Evolutionary conservation across 2,113 vertebrate genomes (phyloP).

Genomic region (Syrrhaptes paradoxus): DNA sequence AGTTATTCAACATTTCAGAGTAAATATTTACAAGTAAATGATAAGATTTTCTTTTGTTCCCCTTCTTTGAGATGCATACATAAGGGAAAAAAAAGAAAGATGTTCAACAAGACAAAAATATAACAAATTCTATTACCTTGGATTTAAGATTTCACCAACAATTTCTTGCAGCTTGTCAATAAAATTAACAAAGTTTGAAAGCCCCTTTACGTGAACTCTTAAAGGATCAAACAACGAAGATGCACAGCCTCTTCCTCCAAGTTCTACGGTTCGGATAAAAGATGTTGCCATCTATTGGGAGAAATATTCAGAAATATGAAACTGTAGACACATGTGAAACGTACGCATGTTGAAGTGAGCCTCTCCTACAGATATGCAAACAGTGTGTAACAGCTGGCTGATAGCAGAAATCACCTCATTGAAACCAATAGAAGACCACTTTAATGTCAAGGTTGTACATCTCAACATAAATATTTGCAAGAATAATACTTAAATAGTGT

Average conservation of each 20-base stretch:
- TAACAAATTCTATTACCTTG: constrained; percentile 80
- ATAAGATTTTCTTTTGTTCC: neutral
- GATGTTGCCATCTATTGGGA: constrained; percentile 81
- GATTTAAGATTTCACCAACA: constrained; percentile 85
- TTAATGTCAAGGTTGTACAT: neutral
- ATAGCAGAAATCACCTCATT: neutral
- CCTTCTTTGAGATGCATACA: neutral
- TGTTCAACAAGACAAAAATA: neutral
- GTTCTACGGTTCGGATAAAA: constrained; percentile 88
- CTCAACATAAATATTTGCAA: neutral
- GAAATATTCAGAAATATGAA: constrained; percentile 29
- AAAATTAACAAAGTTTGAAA: constrained; percentile 87
- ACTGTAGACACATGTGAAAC: neutral
- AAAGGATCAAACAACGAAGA: constrained; percentile 85
- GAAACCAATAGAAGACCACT: neutral
- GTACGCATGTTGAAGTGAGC: neutral
- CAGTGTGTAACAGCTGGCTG: neutral
- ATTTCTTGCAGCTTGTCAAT: constrained; percentile 90
- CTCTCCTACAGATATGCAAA: neutral
- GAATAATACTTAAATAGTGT: neutral
- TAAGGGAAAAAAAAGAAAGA: neutral
- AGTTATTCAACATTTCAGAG: neutral
- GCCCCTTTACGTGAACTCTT: constrained; percentile 86
- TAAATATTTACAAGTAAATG: neutral
- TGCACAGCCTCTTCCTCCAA: constrained; percentile 90